Conservation (phyloP, 2,113 vertebrate species). For the Corythornis vintsioides region DNA sequence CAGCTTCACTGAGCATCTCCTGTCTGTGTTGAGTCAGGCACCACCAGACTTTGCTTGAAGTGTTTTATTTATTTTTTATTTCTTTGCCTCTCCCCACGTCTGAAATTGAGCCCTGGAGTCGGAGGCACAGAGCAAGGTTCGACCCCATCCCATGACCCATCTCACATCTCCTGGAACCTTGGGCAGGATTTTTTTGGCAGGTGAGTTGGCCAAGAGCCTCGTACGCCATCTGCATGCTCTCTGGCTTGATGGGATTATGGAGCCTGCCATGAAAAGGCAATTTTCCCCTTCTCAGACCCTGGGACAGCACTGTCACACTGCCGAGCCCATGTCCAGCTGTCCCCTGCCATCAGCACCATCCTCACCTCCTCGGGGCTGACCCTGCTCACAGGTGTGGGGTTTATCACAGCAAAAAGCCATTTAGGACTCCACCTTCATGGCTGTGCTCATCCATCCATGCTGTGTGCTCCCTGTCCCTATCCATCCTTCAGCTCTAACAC, state of each 20-base stretch:
- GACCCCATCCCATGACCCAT: rapidly evolving
- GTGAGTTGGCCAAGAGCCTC: background rate
- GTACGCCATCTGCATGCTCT: rapidly evolving
- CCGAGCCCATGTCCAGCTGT: background rate
- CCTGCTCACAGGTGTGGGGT: too few relatives aligned
- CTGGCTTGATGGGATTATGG: background rate
- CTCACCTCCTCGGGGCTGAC: background rate
- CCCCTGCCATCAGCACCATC: background rate
- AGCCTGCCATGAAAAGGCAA: background rate
- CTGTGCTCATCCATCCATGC: too few relatives aligned
- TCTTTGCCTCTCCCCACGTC: background rate
- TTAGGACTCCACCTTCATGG: background rate
- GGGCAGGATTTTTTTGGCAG: background rate
- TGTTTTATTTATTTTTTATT: background rate
- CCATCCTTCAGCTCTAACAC: rapidly evolving
- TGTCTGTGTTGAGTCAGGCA: rapidly evolving
- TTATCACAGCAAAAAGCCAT: background rate
- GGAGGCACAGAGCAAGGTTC: background rate
- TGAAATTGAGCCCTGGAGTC: background rate
- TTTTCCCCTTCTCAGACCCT: background rate
- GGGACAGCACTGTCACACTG: rapidly evolving
- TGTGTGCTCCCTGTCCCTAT: rapidly evolving
- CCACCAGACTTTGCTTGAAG: background rate
- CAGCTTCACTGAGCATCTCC: background rate
- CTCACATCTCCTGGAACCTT: background rate